These are phyloP conservation scores for Drosophila sproati DNA, from an alignment of 1,140 invertebrate species.

Conservation along the genomic window DNA sequence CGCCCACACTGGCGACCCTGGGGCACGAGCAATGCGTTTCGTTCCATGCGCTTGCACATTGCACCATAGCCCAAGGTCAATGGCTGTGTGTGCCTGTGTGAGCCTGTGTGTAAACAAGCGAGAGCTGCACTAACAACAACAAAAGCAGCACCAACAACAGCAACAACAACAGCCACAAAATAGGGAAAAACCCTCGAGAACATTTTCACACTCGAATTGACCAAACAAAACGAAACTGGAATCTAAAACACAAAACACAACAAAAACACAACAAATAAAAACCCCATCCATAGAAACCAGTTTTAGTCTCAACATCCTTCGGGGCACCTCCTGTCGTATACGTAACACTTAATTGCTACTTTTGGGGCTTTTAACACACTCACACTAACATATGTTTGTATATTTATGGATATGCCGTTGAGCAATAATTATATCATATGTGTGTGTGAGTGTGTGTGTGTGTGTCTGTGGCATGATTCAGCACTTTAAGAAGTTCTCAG, in stretches of 20 bases:
- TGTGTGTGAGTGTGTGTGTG: not conserved
- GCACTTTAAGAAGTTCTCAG: constrained; percentile 45
- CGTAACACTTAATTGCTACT: constrained; percentile 59
- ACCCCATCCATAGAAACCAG: constrained; percentile 2
- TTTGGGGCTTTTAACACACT: constrained; percentile 26
- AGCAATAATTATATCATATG: constrained; percentile 43
- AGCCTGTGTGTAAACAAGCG: constrained; percentile 39
- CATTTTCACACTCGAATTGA: constrained; percentile 81
- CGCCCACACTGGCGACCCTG: constrained; percentile 24
- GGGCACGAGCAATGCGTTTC: constrained; percentile 43
- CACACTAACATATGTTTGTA: not conserved
- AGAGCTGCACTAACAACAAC: constrained; percentile 28
- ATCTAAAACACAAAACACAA: constrained; percentile 31
- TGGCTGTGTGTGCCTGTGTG: constrained; percentile 26
- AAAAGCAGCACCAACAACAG: constrained; percentile 12
- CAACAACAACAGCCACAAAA: constrained; percentile 10
- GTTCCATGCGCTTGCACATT: constrained; percentile 55
- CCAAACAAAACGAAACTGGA: constrained; percentile 62
- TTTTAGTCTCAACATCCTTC: constrained; percentile 7
- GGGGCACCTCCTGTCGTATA: constrained; percentile 42
- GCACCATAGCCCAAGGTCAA: constrained; percentile 48
- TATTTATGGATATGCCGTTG: not conserved
- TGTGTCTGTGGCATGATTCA: constrained; percentile 38
- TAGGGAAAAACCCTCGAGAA: constrained; percentile 54
- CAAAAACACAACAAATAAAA: not conserved